These are phyloP conservation scores for Philopedon plagiatum DNA, from an alignment of 2,888 invertebrate genomes.

Conservation along the genomic window DNA sequence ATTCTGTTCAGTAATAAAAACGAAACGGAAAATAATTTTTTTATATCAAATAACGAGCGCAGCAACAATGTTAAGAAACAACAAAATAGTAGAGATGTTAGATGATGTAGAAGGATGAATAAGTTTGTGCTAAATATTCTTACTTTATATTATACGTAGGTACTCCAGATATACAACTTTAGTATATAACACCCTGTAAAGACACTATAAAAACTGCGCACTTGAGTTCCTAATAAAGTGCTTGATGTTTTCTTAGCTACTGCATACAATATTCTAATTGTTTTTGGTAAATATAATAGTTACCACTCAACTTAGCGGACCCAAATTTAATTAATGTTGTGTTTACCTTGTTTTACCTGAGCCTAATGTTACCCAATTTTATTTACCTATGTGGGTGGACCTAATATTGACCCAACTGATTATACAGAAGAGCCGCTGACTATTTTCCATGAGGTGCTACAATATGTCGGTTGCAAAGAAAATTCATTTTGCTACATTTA, in stretches of 20 bases:
- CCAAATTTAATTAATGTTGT: conserved; percentile 8
- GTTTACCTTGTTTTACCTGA: background rate
- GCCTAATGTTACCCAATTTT: background rate
- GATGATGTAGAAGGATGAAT: too few relatives aligned
- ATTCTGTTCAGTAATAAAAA: too few relatives aligned
- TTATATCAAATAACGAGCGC: too few relatives aligned
- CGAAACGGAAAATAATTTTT: too few relatives aligned
- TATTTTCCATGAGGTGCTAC: too few relatives aligned
- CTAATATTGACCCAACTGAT: background rate
- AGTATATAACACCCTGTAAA: background rate
- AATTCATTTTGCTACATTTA: too few relatives aligned
- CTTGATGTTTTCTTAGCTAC: background rate
- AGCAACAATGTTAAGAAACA: too few relatives aligned
- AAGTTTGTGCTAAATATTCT: too few relatives aligned
- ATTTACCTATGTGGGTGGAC: background rate
- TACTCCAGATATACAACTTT: too few relatives aligned
- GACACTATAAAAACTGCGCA: background rate
- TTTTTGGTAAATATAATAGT: background rate
- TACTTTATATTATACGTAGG: too few relatives aligned
- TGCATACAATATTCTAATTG: background rate
- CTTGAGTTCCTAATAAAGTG: background rate
- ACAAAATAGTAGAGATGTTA: too few relatives aligned
- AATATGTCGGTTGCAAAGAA: too few relatives aligned
- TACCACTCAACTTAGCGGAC: background rate
- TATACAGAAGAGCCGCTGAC: background rate